These are phyloP conservation scores for Mungos mungo DNA, from an alignment of 2,113 vertebrate species.

Conservation along the genomic window DNA sequence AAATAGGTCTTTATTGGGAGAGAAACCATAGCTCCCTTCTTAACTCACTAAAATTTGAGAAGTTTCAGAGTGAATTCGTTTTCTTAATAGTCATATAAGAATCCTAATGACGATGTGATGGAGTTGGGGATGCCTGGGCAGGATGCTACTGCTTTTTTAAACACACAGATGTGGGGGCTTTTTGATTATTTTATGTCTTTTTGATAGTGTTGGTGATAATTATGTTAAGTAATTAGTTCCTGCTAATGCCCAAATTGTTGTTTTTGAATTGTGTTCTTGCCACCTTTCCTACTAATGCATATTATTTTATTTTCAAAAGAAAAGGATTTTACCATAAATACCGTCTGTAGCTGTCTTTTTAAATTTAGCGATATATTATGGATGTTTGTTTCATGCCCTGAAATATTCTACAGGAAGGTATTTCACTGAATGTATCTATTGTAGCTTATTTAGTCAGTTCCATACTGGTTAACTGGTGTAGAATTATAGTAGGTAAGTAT, in stretches of 20 bases:
- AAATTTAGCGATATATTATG: background rate
- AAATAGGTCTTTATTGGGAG: slow-evolving; percentile 15
- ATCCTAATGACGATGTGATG: background rate
- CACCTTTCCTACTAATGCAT: background rate
- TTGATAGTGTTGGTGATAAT: background rate
- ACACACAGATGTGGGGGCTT: background rate
- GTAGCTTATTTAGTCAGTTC: background rate
- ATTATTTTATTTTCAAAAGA: background rate
- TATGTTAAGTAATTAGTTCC: background rate
- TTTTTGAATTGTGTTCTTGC: slow-evolving; percentile 5
- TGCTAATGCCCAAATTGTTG: background rate
- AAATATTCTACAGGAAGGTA: background rate
- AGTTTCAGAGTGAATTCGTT: background rate
- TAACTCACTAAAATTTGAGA: background rate
- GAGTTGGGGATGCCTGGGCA: background rate
- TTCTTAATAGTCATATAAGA: background rate
- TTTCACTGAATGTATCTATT: background rate
- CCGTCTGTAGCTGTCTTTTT: background rate
- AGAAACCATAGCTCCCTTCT: background rate
- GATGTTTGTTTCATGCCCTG: background rate
- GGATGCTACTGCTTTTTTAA: background rate
- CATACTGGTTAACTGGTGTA: background rate
- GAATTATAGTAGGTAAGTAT: background rate
- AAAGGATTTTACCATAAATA: background rate
- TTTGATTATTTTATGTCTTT: background rate